A percentile compares a stretch with the other conserved stretches of the same genome.
Evolutionary conservation across 2,888 invertebrate species (phyloP).

Genomic region (Andrena haemorrhoa): DNA sequence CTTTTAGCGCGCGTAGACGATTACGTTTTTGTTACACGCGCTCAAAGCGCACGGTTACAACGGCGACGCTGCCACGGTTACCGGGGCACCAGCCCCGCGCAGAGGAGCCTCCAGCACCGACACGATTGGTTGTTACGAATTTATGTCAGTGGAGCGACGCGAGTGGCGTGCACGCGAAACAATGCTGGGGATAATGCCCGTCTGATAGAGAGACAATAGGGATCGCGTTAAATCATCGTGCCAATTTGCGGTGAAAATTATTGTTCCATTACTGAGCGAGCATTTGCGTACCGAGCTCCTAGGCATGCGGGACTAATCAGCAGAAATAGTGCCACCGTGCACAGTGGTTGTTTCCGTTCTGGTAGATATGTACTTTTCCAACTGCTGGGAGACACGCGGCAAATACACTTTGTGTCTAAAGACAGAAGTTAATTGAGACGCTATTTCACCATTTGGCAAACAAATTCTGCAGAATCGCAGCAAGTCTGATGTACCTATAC

Average conservation of each 20-base stretch:
- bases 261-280: not conserved
- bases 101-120: not conserved
- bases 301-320: not conserved
- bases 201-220: constrained; percentile 4
- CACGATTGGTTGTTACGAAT: not conserved
- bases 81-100: not conserved
- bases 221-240: not conserved
- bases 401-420: too few relatives aligned
- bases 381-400: too few relatives aligned
- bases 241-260: constrained; percentile 14
- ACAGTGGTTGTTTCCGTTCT: too few relatives aligned
- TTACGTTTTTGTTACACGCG: constrained; percentile 25
- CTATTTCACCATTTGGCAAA: too few relatives aligned
- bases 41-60: constrained; percentile 25
- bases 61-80: not conserved
- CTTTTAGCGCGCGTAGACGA: constrained; percentile 2
- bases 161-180: constrained; percentile 5
- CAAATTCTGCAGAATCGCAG: too few relatives aligned
- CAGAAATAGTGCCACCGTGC: not conserved
- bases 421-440: too few relatives aligned
- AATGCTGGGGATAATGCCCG: constrained; percentile 10
- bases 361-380: too few relatives aligned
- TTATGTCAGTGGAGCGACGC: constrained; percentile 16
- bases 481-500: too few relatives aligned
- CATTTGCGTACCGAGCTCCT: not conserved